These are phyloP conservation scores for Hermatobates lingyangjiaoensis DNA, from an alignment of 1,140 invertebrate genomes.

Conservation along the genomic window DNA sequence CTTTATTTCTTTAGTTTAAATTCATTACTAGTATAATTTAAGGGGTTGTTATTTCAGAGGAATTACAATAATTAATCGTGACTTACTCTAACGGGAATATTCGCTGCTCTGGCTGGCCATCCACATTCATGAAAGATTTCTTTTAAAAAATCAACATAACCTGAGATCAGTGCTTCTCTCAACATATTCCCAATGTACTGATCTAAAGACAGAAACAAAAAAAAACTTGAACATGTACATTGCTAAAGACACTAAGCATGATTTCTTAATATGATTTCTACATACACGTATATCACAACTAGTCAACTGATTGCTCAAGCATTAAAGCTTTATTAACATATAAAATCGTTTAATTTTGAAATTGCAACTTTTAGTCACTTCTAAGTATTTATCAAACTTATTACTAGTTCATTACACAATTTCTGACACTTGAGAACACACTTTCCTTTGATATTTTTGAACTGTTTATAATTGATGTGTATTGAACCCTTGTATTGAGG, in stretches of 20 bases:
- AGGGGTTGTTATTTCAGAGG: background rate
- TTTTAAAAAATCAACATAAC: slow-evolving; percentile 19
- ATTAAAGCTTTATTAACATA: background rate
- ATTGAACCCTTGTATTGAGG: too few relatives aligned
- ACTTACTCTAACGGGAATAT: slow-evolving; percentile 20
- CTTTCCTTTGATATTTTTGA: too few relatives aligned
- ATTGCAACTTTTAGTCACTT: too few relatives aligned
- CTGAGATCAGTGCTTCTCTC: slow-evolving; percentile 14
- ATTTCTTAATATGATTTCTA: background rate
- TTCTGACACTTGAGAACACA: too few relatives aligned
- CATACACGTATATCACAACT: background rate
- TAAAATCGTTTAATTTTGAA: background rate
- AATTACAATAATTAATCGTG: too few relatives aligned
- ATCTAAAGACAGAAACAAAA: slow-evolving; percentile 11
- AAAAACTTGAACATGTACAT: too few relatives aligned
- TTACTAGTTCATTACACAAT: too few relatives aligned
- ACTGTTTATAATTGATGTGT: too few relatives aligned
- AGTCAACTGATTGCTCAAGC: background rate
- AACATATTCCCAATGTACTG: slow-evolving; percentile 18
- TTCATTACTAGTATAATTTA: too few relatives aligned
- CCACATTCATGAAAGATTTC: slow-evolving; percentile 19
- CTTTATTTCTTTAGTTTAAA: too few relatives aligned
- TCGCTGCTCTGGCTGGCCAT: slow-evolving; percentile 17
- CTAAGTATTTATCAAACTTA: too few relatives aligned
- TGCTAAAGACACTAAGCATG: background rate